Conservation (phyloP, 2,888 invertebrate genomes). For the Sarcophaga subvicina region DNA sequence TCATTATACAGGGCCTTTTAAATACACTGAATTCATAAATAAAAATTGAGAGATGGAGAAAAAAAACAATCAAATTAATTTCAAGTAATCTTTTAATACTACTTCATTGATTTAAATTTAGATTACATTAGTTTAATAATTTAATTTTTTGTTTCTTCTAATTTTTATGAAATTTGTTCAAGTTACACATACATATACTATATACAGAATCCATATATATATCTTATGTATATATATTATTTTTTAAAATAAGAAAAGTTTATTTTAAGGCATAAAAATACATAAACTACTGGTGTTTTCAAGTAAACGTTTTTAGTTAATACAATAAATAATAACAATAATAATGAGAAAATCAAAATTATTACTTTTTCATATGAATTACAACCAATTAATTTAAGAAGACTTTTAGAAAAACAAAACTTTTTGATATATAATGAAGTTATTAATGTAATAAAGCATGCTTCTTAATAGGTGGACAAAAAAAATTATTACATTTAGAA, state of each 20-base stretch:
- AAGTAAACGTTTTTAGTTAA: slow-evolving; percentile 25
- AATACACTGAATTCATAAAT: no score
- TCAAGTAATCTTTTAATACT: no score
- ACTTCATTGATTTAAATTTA: no score
- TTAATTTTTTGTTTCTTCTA: background rate
- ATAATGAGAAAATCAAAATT: slow-evolving; percentile 24
- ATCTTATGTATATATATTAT: background rate
- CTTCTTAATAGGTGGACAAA: background rate
- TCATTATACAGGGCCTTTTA: no score
- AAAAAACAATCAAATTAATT: no score
- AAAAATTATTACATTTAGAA: background rate
- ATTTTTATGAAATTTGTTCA: slow-evolving; percentile 31
- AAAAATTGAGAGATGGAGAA: no score
- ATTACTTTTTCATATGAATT: background rate
- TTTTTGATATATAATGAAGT: background rate
- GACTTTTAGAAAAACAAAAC: background rate
- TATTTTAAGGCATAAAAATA: slow-evolving; percentile 63
- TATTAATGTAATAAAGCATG: slow-evolving; percentile 18
- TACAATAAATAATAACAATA: background rate
- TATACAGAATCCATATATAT: slow-evolving; percentile 47
- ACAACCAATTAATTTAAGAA: slow-evolving; percentile 50
- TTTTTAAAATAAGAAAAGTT: slow-evolving; percentile 16
- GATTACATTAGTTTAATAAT: background rate
- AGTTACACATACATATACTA: slow-evolving; percentile 38
- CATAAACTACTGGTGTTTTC: slow-evolving; percentile 60